Conservation (phyloP, 2,113 vertebrate species). For the Lepus americanus region DNA sequence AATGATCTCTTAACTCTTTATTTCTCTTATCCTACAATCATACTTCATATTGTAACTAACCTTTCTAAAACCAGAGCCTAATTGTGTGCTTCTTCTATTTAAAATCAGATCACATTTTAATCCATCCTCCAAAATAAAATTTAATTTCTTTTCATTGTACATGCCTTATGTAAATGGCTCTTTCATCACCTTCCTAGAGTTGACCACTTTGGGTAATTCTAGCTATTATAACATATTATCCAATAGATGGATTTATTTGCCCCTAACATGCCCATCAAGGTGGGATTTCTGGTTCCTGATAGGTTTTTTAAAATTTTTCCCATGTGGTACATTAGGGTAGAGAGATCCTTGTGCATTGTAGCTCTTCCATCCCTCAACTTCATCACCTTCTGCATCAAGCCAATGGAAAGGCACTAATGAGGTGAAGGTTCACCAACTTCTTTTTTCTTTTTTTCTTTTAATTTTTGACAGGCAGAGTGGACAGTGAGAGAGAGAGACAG, state of each 20-base stretch:
- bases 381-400: background rate
- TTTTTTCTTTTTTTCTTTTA: background rate
- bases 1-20: background rate
- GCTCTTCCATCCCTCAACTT: background rate
- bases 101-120: background rate
- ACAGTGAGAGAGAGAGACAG: too few relatives aligned
- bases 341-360: background rate
- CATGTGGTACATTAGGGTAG: background rate
- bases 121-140: background rate
- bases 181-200: background rate
- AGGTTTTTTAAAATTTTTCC: background rate
- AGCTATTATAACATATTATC: background rate
- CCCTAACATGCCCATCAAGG: background rate
- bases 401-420: background rate
- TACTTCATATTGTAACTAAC: background rate
- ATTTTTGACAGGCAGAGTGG: too few relatives aligned
- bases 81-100: background rate
- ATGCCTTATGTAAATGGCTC: background rate
- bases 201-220: background rate
- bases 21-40: background rate
- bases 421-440: background rate
- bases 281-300: background rate
- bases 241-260: background rate
- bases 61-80: background rate
- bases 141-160: background rate